Evolutionary conservation across 2,797 vertebrate genomes (phyloP), one percentile per base, ranked within the genome.

Genomic region (Gymnoscopelus microlampas): DNA sequence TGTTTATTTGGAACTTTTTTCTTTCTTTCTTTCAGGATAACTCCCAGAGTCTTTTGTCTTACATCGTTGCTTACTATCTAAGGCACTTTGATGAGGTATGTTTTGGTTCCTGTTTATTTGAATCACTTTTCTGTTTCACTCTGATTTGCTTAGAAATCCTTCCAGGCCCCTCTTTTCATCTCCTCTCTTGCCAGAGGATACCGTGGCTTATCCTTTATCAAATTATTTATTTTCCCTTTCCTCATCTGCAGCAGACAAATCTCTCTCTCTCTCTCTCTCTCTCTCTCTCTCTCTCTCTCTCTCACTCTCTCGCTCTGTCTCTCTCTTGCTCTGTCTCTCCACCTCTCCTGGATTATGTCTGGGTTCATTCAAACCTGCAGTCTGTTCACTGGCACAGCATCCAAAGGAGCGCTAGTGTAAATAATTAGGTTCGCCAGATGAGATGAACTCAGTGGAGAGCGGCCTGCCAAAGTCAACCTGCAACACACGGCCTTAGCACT

Each of bases 71-170:
- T 59, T 98, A 98, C 92, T 98, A 98, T 93, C 93, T 99, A 77
- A 96, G 93, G 84, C 96, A 99, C 92, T 98, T 98, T 95, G 96
- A 98, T 92, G 95, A 98, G 96, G 97, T 99, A 92, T 93, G 95
- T 94, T 85, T 91, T 85, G 81, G 80, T 92, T 91, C 85, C 85
- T 93, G 92, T 94, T 94, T 92, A 78, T 92, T 92, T 89, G 80
- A 91, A 84, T 91, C 73, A 81, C 78, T 88, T 90, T 81, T 86
- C 66, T 85, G 81, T 88, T 90, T 85, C 78, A 81, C 73, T 82
- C 87, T 90, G 85, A 90, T 89, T 93, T 90, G 85, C 89, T 92
- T 83, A 91, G 89, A 93, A 91, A 89, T 91, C 87, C 88, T 89
- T 91, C 89, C 90, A 90, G 87, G 88, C 85, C 89, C 77, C 73